These are phyloP conservation scores for Hirundo rustica DNA, from an alignment of 2,797 vertebrate species.

Conservation along the genomic window DNA sequence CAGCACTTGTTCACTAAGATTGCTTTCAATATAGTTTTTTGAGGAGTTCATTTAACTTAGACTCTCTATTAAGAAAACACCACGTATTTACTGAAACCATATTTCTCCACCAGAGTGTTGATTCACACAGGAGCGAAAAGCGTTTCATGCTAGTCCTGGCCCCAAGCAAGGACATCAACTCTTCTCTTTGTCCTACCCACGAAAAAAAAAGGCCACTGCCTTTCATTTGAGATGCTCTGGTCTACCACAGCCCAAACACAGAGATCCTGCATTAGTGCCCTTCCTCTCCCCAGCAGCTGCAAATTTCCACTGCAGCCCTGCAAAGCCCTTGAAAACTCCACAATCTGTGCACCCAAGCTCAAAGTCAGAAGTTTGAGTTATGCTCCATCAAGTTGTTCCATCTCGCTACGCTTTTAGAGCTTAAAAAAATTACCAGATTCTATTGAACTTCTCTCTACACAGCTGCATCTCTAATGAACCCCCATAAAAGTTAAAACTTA, in stretches of 20 bases:
- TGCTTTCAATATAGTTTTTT: not conserved
- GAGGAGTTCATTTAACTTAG: conserved; percentile 39
- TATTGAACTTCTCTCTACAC: conserved; percentile 59
- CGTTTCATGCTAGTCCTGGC: not conserved
- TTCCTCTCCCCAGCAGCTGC: not conserved
- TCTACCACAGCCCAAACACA: not conserved
- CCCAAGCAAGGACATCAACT: not conserved
- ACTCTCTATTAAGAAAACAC: conserved; percentile 16
- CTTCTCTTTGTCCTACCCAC: not conserved
- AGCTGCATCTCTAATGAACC: conserved; percentile 53
- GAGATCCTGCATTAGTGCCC: not conserved
- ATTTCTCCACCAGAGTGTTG: not conserved
- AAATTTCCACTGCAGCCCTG: not conserved
- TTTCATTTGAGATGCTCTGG: not conserved
- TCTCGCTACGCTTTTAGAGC: conserved; percentile 40
- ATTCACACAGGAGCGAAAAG: not conserved
- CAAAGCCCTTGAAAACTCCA: not conserved
- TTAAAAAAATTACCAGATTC: conserved; percentile 22
- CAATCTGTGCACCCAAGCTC: not conserved
- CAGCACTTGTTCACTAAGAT: not conserved
- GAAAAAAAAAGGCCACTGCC: not conserved
- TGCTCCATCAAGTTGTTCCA: conserved; percentile 16
- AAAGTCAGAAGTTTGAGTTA: not conserved
- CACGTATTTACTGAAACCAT: not conserved
- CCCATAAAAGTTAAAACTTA: conserved; percentile 66